Evolutionary conservation across 1,140 invertebrate species (phyloP).

Genomic region (Calliphora vicina): DNA sequence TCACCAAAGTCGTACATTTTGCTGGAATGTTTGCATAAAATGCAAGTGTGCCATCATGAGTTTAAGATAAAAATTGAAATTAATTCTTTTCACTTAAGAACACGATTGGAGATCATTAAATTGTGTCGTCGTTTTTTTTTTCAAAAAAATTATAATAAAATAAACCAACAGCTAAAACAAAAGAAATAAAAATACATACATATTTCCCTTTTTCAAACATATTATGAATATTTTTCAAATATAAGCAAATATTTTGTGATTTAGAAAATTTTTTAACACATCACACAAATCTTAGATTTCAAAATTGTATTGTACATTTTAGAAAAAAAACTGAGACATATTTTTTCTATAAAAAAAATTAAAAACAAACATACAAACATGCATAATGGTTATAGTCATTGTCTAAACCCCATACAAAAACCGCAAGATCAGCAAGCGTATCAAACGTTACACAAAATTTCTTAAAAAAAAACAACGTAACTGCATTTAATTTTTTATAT

Average conservation of each 20-base stretch:
- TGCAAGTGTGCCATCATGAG: constrained; percentile 35
- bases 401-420: constrained; percentile 20
- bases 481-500: too few species aligned
- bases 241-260: neutral
- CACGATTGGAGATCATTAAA: constrained; percentile 41
- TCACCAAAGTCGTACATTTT: constrained; percentile 6
- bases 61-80: constrained; percentile 41
- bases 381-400: neutral
- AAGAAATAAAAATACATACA: neutral
- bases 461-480: neutral
- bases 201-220: neutral
- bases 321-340: neutral
- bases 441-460: constrained; percentile 17
- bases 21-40: constrained; percentile 9
- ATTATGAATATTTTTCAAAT: neutral
- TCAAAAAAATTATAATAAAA: neutral
- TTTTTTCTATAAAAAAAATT: constrained; percentile 2
- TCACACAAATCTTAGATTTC: constrained; percentile 39
- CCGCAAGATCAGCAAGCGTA: constrained; percentile 37
- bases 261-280: neutral
- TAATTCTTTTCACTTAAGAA: constrained; percentile 42
- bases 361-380: neutral
- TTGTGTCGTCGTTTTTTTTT: constrained; percentile 35
- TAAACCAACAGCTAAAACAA: neutral
- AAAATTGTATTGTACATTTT: constrained; percentile 29